Base-by-base conservation (phyloP, 2,888 invertebrate genomes). In the Andrena chrysosceles region DNA sequence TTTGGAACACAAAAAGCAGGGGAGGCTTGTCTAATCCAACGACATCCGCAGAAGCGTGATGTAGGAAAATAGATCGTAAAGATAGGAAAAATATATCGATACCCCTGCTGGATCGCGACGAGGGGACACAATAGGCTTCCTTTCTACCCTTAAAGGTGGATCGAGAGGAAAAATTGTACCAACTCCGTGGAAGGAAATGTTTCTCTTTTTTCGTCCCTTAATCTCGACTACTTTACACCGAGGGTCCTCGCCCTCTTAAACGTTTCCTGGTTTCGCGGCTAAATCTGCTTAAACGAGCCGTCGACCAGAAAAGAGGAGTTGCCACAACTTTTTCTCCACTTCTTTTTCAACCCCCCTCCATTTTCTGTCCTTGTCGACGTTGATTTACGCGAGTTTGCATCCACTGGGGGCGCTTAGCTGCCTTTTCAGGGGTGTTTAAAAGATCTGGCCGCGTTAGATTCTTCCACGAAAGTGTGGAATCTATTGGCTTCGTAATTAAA, bases 221-320 rank as follows among this genome's bases (percentile, higher is more conserved):
- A 89, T 89, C 86, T 85, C 77, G 74, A 67, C 83, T 83, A 88
- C 77, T 88, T 88, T 83, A 42, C 88, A 77, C 85, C 78, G 69
- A 75, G 86, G 77, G 79, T 80, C 76, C 77, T 87, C 81, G 82
- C 81, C 87, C 89, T 86, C 89, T 89, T 89, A 89, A 90, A 89
- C 87, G 89, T 90, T 90, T 90, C 89, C 90, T 85, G 89, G 86
- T 88, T 87, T 86, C 87, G 87, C 81, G 86, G 86, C 87, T 90
- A 89, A 89, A 90, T 90, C 90, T 89, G 86, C 89, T 89, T 90
- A 90, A 90, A 86, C 86, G 84, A 79, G 69, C 56, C 67, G 54
- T 59, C 72, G 75, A 60, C 64, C 73, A 75, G 80, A 83, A 85
- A 74, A 71, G 74, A 82, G 74, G 42, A 42, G 42, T 29, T 60